Percentiles rank a stretch among this genome's conserved stretches.
Evolutionary conservation across 2,888 invertebrate genomes (phyloP).

Genomic region (Microdon myrmicae): DNA sequence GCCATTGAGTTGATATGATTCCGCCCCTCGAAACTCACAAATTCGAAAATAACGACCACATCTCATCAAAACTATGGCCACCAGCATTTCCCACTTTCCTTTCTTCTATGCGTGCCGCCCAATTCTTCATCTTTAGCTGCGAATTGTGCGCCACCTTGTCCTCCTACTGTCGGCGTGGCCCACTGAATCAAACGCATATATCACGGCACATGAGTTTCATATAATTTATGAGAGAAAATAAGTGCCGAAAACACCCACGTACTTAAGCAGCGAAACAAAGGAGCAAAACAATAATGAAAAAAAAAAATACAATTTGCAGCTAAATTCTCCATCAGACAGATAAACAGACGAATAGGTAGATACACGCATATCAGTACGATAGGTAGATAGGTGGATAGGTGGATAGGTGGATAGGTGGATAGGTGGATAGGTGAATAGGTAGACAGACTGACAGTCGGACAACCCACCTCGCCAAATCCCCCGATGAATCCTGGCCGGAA

Average conservation of each 20-base stretch:
- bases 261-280: constrained; percentile 33
- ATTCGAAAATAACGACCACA: constrained; percentile 37
- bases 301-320: constrained; percentile 19
- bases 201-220: constrained; percentile 36
- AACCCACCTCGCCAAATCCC: constrained; percentile 33
- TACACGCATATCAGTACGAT: not conserved
- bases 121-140: constrained; percentile 21
- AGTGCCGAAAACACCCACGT: constrained; percentile 51
- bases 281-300: constrained; percentile 10
- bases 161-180: not conserved
- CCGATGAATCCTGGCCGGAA: constrained; percentile 49
- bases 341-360: constrained; percentile 18
- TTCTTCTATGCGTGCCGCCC: constrained; percentile 6
- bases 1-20: no score
- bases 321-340: constrained; percentile 35
- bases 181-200: constrained; percentile 30
- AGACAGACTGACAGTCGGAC: not conserved
- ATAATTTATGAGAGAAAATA: constrained; percentile 50
- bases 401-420: constrained; percentile 29
- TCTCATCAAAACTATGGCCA: constrained; percentile 18
- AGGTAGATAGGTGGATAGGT: no score
- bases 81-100: no score
- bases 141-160: constrained; percentile 8
- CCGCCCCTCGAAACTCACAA: no score
- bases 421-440: not conserved